phyloP scores from a whole-genome alignment of 2,113 vertebrate genomes.

The Dissostichus mawsoni region DNA sequence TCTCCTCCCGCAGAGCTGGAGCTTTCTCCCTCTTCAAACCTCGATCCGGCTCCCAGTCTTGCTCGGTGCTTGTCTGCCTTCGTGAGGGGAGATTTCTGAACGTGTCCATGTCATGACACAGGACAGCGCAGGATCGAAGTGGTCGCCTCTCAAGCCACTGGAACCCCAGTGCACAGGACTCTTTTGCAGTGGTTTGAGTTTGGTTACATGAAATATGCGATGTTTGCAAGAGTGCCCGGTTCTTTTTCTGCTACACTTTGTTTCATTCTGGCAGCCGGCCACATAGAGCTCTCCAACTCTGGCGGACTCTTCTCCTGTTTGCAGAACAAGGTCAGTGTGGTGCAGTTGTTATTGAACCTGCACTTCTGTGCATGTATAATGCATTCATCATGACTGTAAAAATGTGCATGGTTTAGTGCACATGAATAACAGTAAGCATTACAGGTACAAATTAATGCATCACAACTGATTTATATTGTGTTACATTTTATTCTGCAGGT shows the following conservation, averaged over 20 bases:
- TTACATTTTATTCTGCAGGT: constrained; percentile 62
- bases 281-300: constrained; percentile 73
- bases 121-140: constrained; percentile 56
- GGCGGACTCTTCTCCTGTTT: constrained; percentile 83
- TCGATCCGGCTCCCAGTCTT: constrained; percentile 59
- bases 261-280: constrained; percentile 81
- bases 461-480: background rate
- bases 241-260: constrained; percentile 81
- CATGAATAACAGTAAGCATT: background rate
- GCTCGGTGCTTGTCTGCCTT: constrained; percentile 55
- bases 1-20: constrained; percentile 53
- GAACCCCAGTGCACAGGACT: constrained; percentile 50
- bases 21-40: constrained; percentile 63
- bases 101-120: constrained; percentile 72
- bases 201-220: constrained; percentile 87
- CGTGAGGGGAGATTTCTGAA: constrained; percentile 34
- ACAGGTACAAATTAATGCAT: background rate
- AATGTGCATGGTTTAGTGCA: background rate
- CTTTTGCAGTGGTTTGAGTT: constrained; percentile 50
- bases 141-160: constrained; percentile 57
- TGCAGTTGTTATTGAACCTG: background rate
- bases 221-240: constrained; percentile 84
- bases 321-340: constrained; percentile 90
- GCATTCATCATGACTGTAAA: background rate
- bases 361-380: constrained; percentile 16